phyloP scores from a whole-genome alignment of 1,140 invertebrate genomes.

The Saccostrea echinata region DNA sequence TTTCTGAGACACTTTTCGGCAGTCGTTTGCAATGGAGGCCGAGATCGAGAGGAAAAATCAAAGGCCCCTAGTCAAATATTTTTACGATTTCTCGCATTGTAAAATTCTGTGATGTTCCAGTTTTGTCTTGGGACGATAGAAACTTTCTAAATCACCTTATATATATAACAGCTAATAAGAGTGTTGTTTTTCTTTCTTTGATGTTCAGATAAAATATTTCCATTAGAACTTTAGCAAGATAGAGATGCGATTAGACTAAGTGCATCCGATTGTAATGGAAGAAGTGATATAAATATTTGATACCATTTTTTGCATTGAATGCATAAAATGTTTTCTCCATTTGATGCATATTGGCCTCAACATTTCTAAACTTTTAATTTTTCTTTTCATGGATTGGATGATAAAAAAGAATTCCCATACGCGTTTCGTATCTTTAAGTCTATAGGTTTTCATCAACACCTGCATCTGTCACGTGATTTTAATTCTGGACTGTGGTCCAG shows the following conservation, averaged over 20 bases:
- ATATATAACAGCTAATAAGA: slow-evolving; percentile 26
- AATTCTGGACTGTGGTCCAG: slow-evolving; percentile 1
- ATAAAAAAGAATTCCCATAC: neutral
- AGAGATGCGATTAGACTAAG: slow-evolving; percentile 12
- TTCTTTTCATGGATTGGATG: neutral
- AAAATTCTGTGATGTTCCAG: neutral
- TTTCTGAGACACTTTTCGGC: neutral
- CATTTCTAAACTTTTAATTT: neutral
- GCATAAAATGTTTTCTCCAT: neutral
- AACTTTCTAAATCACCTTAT: neutral
- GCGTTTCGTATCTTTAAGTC: neutral
- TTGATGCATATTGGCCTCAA: neutral
- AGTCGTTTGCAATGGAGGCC: neutral
- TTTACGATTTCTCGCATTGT: slow-evolving; percentile 33
- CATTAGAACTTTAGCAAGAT: slow-evolving; percentile 23
- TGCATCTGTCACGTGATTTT: slow-evolving; percentile 22
- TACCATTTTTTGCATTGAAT: slow-evolving; percentile 18
- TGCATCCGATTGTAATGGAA: slow-evolving; percentile 21
- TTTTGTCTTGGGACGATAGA: neutral
- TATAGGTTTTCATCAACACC: neutral
- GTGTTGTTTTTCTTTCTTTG: slow-evolving; percentile 35
- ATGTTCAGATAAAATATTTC: slow-evolving; percentile 36
- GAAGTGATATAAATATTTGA: slow-evolving; percentile 24
- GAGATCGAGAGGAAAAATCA: slow-evolving; percentile 18
- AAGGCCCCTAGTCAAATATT: slow-evolving; percentile 28